Percentiles rank a stretch among this genome's conserved stretches.
phyloP scores from a whole-genome alignment of 2,113 vertebrate species.

The Peromyscus polionotus region DNA sequence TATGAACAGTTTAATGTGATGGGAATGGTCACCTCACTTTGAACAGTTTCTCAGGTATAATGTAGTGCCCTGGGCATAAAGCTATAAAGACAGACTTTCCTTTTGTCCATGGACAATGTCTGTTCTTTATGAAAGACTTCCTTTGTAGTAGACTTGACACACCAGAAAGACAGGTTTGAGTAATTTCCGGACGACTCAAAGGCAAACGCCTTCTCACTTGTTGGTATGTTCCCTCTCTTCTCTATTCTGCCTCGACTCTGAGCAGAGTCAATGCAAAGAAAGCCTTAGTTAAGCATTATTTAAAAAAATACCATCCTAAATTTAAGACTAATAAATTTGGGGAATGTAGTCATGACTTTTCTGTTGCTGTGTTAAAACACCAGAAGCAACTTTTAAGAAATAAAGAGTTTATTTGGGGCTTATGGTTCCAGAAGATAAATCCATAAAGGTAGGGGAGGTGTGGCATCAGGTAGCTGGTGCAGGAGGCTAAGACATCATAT shows the following conservation, averaged over 20 bases:
- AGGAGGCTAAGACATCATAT: not conserved
- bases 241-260: not conserved
- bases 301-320: not conserved
- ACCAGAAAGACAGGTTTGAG: slow-evolving; percentile 14
- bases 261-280: not conserved
- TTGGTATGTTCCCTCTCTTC: not conserved
- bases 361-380: not conserved
- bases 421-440: not conserved
- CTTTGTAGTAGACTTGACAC: not conserved
- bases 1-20: not conserved
- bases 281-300: not conserved
- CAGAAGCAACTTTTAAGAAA: not conserved
- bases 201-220: not conserved
- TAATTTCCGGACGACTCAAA: slow-evolving; percentile 2
- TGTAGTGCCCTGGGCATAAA: not conserved
- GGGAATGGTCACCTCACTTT: not conserved
- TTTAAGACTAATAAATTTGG: not conserved
- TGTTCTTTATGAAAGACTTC: not conserved
- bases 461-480: not conserved
- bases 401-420: not conserved
- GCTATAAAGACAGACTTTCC: not conserved
- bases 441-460: not conserved
- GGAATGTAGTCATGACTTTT: not conserved
- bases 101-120: not conserved
- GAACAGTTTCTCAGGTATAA: not conserved